A percentile compares a stretch with the other conserved stretches of the same genome.
Evolutionary conservation across 1,140 invertebrate species (phyloP).

Genomic region (Drosophila varians): DNA sequence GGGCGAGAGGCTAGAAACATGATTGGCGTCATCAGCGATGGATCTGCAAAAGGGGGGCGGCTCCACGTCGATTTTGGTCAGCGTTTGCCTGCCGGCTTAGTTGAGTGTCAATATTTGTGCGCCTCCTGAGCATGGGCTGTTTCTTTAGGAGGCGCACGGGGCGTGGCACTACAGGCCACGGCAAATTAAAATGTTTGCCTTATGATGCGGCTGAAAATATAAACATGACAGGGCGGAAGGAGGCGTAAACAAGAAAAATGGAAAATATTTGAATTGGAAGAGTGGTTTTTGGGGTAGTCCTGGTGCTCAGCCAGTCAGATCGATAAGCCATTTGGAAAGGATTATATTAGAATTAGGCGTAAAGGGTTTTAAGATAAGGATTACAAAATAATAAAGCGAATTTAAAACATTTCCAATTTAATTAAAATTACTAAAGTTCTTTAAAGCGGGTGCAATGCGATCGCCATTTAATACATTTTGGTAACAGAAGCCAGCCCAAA

Average conservation of each 20-base stretch:
- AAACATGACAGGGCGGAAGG: conserved; percentile 37
- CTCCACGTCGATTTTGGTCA: conserved; percentile 52
- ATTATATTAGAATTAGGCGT: conserved; percentile 2
- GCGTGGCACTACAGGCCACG: conserved; percentile 26
- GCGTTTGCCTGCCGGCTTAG: conserved; percentile 59
- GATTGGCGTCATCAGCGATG: conserved; percentile 51
- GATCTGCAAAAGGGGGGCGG: conserved; percentile 15
- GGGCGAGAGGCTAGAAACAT: conserved; percentile 27
- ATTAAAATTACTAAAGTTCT: background rate
- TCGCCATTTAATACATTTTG: background rate
- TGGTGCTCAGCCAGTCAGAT: conserved; percentile 1
- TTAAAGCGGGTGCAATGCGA: conserved; percentile 11
- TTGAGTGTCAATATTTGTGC: conserved; percentile 70
- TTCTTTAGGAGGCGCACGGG: background rate
- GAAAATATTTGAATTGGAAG: conserved; percentile 7
- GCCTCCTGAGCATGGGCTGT: conserved; percentile 17
- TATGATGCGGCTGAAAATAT: conserved; percentile 60
- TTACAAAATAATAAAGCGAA: no score
- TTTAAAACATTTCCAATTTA: background rate
- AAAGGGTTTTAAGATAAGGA: background rate
- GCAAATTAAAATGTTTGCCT: conserved; percentile 77
- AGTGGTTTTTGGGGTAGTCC: background rate
- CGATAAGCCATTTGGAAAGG: conserved; percentile 23
- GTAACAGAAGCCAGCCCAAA: background rate
- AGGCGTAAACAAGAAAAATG: conserved; percentile 21